Conservation (phyloP, 2,888 invertebrate species). For the Bursaphelenchus okinawaensis region DNA sequence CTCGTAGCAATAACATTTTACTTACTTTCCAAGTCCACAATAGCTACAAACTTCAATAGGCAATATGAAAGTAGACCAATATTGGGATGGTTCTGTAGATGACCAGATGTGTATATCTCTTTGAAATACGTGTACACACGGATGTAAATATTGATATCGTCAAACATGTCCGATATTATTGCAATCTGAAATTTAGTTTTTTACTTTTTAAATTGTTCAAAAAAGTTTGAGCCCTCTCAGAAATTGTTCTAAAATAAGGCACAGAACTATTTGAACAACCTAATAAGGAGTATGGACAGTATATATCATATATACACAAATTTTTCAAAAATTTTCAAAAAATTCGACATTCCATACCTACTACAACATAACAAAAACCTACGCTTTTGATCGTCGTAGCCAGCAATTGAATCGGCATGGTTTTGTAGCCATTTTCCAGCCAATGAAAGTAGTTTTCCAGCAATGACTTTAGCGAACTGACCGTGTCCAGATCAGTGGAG, state of each 20-base stretch:
- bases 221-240: too few species aligned
- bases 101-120: slow-evolving; percentile 11
- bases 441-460: slow-evolving; percentile 54
- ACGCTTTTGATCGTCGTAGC: slow-evolving; percentile 40
- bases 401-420: slow-evolving; percentile 36
- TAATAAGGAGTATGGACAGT: too few species aligned
- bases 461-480: slow-evolving; percentile 47
- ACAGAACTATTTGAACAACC: too few species aligned
- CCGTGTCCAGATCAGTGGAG: slow-evolving; percentile 45
- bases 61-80: slow-evolving; percentile 31
- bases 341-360: not conserved
- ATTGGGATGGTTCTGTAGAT: slow-evolving; percentile 24
- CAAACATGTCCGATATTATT: slow-evolving; percentile 46
- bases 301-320: too few species aligned
- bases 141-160: slow-evolving; percentile 40
- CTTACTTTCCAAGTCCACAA: slow-evolving; percentile 33
- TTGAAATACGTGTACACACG: slow-evolving; percentile 34
- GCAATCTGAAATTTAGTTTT: slow-evolving; percentile 17
- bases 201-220: too few species aligned
- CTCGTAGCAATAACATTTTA: too few species aligned
- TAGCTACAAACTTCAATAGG: slow-evolving; percentile 41
- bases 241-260: too few species aligned
- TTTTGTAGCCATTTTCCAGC: slow-evolving; percentile 41
- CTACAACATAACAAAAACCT: too few species aligned
- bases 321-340: slow-evolving; percentile 8